phyloP scores from a whole-genome alignment of 2,797 vertebrate genomes.

The Onychomys arenicola region DNA sequence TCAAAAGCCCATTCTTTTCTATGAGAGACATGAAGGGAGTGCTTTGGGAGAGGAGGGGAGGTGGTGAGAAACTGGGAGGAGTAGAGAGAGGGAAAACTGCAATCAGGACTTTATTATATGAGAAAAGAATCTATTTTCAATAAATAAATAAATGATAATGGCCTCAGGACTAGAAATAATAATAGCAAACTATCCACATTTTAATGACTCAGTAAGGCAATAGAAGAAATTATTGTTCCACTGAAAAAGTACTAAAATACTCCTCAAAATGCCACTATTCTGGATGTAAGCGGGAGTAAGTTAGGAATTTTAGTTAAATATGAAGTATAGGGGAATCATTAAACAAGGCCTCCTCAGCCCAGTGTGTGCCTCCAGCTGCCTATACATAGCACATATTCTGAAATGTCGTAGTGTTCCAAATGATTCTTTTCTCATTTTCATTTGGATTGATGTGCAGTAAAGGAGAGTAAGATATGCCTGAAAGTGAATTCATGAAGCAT shows the following conservation, averaged over 20 bases:
- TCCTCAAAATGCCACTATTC: constrained; percentile 41
- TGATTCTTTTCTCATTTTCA: constrained; percentile 3
- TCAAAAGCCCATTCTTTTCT: neutral
- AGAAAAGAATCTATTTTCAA: neutral
- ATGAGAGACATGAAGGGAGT: neutral
- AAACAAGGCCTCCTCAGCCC: neutral
- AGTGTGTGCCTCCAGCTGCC: neutral
- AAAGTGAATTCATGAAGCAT: constrained; percentile 23
- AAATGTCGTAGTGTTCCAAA: neutral
- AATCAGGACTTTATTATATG: neutral
- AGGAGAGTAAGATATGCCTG: neutral
- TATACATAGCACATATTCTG: neutral
- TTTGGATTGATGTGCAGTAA: neutral
- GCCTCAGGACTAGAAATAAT: neutral
- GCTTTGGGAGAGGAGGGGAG: neutral
- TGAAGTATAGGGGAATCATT: neutral
- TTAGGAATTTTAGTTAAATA: neutral
- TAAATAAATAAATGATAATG: neutral
- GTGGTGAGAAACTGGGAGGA: neutral
- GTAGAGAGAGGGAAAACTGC: neutral
- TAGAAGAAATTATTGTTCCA: neutral
- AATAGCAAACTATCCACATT: neutral
- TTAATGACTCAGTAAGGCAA: neutral
- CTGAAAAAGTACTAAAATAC: neutral
- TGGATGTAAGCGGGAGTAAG: neutral